These are phyloP conservation scores for Epinephelus malabaricus DNA, from an alignment of 2,797 vertebrate species.

Conservation along the genomic window DNA sequence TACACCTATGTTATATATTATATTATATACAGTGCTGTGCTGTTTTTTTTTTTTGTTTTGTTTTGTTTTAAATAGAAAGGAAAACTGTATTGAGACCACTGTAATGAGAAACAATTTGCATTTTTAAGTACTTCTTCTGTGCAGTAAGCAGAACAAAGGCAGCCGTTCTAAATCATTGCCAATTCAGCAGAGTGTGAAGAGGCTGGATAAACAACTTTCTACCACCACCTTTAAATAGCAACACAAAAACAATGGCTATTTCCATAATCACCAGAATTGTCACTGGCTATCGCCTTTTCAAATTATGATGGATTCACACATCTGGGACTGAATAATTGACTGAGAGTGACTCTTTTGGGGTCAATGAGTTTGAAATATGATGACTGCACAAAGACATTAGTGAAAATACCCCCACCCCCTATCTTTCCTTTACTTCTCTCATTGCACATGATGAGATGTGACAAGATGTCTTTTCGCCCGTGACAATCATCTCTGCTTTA, in stretches of 20 bases:
- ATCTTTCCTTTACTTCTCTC: conserved; percentile 12
- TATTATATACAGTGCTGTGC: not conserved
- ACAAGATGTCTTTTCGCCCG: conserved; percentile 18
- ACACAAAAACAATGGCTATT: conserved; percentile 43
- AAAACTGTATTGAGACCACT: conserved; percentile 6
- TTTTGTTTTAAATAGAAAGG: not conserved
- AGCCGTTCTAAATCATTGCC: conserved; percentile 42
- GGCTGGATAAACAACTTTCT: conserved; percentile 59
- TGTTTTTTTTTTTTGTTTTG: not conserved
- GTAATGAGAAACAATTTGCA: conserved; percentile 32
- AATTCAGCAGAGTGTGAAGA: conserved; percentile 54
- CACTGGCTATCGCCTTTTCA: conserved; percentile 41
- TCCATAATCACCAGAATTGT: conserved; percentile 56
- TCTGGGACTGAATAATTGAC: conserved; percentile 53
- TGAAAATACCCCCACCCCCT: conserved; percentile 5
- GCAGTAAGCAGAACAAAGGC: conserved; percentile 46
- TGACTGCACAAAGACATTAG: conserved; percentile 39
- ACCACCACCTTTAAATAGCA: conserved; percentile 56
- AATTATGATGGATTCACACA: conserved; percentile 65
- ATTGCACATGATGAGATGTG: conserved; percentile 40
- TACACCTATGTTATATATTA: not conserved
- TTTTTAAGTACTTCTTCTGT: conserved; percentile 40
- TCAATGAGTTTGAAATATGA: conserved; percentile 50
- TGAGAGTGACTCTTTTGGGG: conserved; percentile 40
- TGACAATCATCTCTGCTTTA: conserved; percentile 15